Conservation (phyloP, 2,888 invertebrate genomes). For the Synergus umbraculus region DNA sequence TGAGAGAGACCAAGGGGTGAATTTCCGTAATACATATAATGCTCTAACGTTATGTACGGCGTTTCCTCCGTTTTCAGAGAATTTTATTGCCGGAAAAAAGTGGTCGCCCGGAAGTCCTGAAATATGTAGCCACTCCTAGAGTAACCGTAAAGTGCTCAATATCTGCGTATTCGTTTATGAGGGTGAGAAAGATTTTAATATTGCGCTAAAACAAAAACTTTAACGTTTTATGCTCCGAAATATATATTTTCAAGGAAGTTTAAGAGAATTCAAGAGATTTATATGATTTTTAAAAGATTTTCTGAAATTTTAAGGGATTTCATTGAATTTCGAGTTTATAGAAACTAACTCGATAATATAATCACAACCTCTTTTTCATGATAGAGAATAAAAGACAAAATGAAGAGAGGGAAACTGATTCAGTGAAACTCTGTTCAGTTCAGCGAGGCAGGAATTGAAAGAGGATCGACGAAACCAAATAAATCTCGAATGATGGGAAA, state of each 20-base stretch:
- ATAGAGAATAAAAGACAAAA: background rate
- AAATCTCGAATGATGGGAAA: conserved; percentile 51
- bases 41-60: conserved; percentile 62
- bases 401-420: background rate
- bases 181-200: conserved; percentile 8
- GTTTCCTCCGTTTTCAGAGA: conserved; percentile 62
- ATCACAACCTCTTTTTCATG: too few relatives aligned
- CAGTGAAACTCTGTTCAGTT: background rate
- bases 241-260: too few relatives aligned
- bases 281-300: too few relatives aligned
- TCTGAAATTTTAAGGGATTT: too few relatives aligned
- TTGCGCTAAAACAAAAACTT: background rate
- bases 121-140: conserved; percentile 57
- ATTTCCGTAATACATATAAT: conserved; percentile 72
- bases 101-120: conserved; percentile 59
- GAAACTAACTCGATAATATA: too few relatives aligned
- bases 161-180: background rate
- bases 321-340: too few relatives aligned
- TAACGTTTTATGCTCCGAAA: too few relatives aligned
- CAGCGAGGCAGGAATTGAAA: background rate
- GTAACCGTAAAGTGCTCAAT: conserved; percentile 34
- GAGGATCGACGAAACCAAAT: background rate
- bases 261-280: too few relatives aligned
- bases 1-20: conserved; percentile 67
- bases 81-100: conserved; percentile 68